Conservation (phyloP, 1,140 invertebrate genomes). For the Stenopsyche tienmushanensis region DNA sequence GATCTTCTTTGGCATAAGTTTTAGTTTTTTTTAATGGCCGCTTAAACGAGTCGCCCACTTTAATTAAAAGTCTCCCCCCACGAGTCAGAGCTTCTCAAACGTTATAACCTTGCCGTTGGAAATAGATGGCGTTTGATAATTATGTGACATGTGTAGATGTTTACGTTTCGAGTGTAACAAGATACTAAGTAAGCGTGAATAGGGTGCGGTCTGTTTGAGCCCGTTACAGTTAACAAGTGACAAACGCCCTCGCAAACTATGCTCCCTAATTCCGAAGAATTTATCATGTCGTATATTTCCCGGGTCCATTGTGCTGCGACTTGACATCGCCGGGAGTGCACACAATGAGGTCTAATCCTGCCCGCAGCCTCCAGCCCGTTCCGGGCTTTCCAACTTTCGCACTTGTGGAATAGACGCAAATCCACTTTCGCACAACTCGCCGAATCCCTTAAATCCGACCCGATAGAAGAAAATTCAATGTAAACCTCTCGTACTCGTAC, state of each 20-base stretch:
- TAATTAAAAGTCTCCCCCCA: too few relatives aligned
- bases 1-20: too few relatives aligned
- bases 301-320: constrained; percentile 4
- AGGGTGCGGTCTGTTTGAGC: too few relatives aligned
- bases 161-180: too few relatives aligned
- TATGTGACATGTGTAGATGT: too few relatives aligned
- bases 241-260: constrained; percentile 8
- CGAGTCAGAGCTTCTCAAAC: too few relatives aligned
- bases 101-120: too few relatives aligned
- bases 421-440: not conserved
- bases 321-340: not conserved
- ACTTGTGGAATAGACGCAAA: constrained; percentile 8
- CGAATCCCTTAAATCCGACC: not conserved
- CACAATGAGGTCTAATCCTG: constrained; percentile 16
- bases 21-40: too few relatives aligned
- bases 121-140: too few relatives aligned
- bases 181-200: too few relatives aligned
- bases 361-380: not conserved
- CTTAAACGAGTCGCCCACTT: too few relatives aligned
- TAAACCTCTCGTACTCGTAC: not conserved
- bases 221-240: not conserved
- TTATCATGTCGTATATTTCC: not conserved
- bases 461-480: constrained; percentile 11
- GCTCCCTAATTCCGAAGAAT: not conserved
- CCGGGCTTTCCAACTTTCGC: constrained; percentile 6